Evolutionary conservation across 2,797 vertebrate genomes (phyloP), one percentile per base, ranked within the genome.

Genomic region (Erpetoichthys calabaricus): DNA sequence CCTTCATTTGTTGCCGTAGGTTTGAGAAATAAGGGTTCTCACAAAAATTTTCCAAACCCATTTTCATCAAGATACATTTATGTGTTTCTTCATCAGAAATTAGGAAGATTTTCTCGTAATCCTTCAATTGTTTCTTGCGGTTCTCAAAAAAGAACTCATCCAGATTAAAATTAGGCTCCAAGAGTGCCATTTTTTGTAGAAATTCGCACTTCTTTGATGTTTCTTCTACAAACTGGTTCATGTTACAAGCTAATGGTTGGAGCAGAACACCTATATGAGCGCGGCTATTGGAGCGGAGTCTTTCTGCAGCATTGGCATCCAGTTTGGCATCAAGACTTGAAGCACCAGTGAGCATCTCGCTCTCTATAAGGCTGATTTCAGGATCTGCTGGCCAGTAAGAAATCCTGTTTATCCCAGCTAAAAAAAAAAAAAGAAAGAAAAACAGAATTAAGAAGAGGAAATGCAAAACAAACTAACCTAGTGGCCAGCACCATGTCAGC

Each of bases 341-440:
- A 55, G 45, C 3, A 2, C 6, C 52, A 55, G 7, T 45, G 43
- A 75, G 70, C 0, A 57, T 65, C 54, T 77, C 79, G 0, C 67
- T 67, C 65, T 80, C 76, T 53, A 82, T 57, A 73, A 97, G 79
- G 77, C 91, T 94, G 68, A 96, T 80, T 75, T 98, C 94, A 25
- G 94, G 89, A 72, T 97, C 93, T 45, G 87, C 87, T 1, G 93
- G 94, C 94, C 94, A 98, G 64, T 94, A 97, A 47, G 88, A 94
- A 77, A 98, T 91, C 76, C 86, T 83, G 75, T 82, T 91, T 67
- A 95, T 92, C 25, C 92, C 91, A 45, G 87, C 94, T 98, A 65
- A 10, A 65, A 55, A 50, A 4, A 7, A 67, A 50, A 5, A 49
- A 3, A 46, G 53, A 62, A n/a, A 7, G n/a, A 44, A 42, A 43